Evolutionary conservation across 2,888 invertebrate species (phyloP).

Genomic region (Pristionchus fissidentatus): DNA sequence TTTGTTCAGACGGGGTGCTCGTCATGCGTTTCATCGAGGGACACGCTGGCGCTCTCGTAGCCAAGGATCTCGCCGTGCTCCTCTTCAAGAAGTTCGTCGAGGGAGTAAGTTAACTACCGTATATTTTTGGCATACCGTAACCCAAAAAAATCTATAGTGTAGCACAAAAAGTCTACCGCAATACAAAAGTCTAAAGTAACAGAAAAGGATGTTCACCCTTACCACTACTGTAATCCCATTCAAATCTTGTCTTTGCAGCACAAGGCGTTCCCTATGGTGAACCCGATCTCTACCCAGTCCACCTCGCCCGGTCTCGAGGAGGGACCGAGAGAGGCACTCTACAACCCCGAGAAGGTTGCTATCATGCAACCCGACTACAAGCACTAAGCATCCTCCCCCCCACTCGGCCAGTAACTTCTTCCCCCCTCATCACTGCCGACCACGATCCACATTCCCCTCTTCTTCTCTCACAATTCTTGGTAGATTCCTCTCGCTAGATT

Average conservation of each 20-base stretch:
- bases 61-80: conserved; percentile 67
- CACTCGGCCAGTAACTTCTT: background rate
- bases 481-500: no score
- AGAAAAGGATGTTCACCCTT: background rate
- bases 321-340: conserved; percentile 60
- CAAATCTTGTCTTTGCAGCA: background rate
- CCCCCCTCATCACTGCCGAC: no score
- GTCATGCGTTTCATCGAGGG: conserved; percentile 74
- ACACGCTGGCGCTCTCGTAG: conserved; percentile 75
- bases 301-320: conserved; percentile 66
- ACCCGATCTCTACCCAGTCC: conserved; percentile 65
- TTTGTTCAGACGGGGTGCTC: conserved; percentile 70
- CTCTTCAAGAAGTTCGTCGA: conserved; percentile 69
- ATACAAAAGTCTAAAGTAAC: background rate
- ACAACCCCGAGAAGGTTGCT: conserved; percentile 58
- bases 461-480: background rate
- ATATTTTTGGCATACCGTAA: background rate
- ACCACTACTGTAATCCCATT: background rate
- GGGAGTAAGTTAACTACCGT: conserved; percentile 51
- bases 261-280: background rate
- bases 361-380: conserved; percentile 61
- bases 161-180: background rate
- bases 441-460: background rate
- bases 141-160: background rate
- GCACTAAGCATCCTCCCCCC: background rate